Evolutionary conservation across 2,888 invertebrate species (phyloP).

Genomic region (Eupeodes latifasciatus): DNA sequence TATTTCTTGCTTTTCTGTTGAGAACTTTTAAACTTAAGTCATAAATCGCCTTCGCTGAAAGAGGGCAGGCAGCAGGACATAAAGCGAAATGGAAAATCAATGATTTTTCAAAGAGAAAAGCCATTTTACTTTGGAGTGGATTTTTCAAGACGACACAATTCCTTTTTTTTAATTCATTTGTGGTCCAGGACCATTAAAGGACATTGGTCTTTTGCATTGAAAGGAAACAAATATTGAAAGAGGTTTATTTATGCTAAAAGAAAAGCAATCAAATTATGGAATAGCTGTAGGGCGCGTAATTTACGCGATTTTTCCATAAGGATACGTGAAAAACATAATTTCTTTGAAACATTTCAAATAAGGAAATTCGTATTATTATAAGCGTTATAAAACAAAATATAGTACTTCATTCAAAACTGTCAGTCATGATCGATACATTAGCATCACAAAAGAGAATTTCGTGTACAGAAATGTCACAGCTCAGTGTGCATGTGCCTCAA

Average conservation of each 20-base stretch:
- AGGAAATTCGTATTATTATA: too few species aligned
- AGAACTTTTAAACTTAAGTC: slow-evolving; percentile 31
- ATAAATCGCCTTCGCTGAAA: slow-evolving; percentile 19
- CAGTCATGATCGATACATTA: too few species aligned
- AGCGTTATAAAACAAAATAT: too few species aligned
- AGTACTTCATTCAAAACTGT: too few species aligned
- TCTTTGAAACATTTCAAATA: too few species aligned
- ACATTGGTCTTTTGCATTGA: neutral
- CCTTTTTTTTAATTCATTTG: neutral
- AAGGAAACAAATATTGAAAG: neutral
- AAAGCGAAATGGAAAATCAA: slow-evolving; percentile 27
- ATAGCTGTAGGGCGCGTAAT: too few species aligned
- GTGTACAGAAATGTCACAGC: too few species aligned
- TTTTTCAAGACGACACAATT: neutral
- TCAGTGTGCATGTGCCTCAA: too few species aligned
- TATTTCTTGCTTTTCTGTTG: neutral
- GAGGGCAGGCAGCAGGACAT: neutral
- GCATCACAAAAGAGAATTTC: too few species aligned
- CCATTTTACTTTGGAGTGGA: neutral
- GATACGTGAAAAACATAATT: too few species aligned
- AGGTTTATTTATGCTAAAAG: neutral
- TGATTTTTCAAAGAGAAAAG: slow-evolving; percentile 13
- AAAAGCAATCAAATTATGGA: too few species aligned
- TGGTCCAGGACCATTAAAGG: neutral
- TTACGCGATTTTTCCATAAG: too few species aligned